These are phyloP conservation scores for Phengaris arion DNA, from an alignment of 2,888 invertebrate species.

Conservation along the genomic window DNA sequence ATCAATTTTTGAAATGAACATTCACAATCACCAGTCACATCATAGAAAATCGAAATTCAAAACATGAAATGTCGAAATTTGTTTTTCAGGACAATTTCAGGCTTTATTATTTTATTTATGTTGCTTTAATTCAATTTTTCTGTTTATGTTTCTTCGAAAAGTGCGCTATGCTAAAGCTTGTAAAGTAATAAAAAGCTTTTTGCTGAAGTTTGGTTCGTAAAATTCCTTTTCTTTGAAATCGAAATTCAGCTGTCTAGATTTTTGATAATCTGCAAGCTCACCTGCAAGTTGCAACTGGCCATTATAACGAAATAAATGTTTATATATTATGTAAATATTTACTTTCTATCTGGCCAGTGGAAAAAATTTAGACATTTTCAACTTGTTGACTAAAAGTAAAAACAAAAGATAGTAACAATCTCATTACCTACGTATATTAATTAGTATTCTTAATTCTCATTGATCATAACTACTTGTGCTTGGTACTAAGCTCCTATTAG, in stretches of 20 bases:
- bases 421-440: too few relatives aligned
- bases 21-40: too few relatives aligned
- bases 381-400: neutral
- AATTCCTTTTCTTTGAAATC: neutral
- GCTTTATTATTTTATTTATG: neutral
- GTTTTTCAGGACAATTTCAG: constrained; percentile 1
- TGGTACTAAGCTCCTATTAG: too few relatives aligned
- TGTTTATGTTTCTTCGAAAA: neutral
- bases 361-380: neutral
- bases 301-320: neutral
- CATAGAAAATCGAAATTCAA: neutral
- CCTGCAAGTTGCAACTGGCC: neutral
- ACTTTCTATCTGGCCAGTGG: constrained; percentile 8
- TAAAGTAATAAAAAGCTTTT: neutral
- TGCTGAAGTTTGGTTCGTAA: neutral
- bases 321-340: neutral
- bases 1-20: neutral
- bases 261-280: neutral
- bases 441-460: too few relatives aligned
- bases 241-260: neutral
- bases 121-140: neutral
- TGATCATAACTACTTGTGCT: too few relatives aligned
- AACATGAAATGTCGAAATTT: neutral
- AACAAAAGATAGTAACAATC: neutral
- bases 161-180: neutral